phyloP scores from a whole-genome alignment of 23 tunicate genomes.

The Halocynthia aurantium region DNA sequence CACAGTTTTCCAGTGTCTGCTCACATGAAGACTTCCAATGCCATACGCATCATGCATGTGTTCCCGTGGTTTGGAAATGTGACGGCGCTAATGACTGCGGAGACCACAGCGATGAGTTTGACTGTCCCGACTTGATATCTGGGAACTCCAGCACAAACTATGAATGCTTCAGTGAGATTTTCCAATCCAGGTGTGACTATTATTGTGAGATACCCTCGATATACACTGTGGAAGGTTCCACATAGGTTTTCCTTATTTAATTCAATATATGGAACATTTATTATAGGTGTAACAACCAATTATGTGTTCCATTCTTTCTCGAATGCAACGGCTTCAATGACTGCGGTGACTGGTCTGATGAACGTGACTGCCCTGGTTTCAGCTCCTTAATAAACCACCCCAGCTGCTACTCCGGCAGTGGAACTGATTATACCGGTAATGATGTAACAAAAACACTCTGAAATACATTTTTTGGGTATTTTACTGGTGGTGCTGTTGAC shows the following conservation, averaged over 20 bases:
- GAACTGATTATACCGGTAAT: conserved; percentile 33
- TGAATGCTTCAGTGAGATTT: neutral
- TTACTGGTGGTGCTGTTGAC: neutral
- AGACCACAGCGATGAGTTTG: conserved; percentile 53
- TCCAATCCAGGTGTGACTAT: conserved; percentile 1
- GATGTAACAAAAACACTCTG: neutral
- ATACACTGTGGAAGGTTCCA: neutral
- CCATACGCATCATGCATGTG: neutral
- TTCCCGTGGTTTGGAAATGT: conserved; percentile 53
- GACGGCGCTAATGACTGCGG: conserved; percentile 56
- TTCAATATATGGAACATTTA: neutral
- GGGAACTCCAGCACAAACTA: conserved; percentile 6
- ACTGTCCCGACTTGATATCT: conserved; percentile 23
- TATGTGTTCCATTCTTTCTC: neutral
- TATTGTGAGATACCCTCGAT: neutral
- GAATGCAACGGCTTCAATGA: conserved; percentile 59
- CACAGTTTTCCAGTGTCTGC: neutral
- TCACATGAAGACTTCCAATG: conserved; percentile 1
- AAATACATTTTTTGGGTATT: neutral
- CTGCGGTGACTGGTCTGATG: conserved; percentile 71
- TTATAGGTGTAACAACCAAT: conserved; percentile 9
- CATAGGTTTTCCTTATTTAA: neutral
- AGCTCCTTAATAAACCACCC: neutral
- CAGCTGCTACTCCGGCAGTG: conserved; percentile 25
- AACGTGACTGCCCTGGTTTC: conserved; percentile 30